Percentiles rank a stretch among this genome's conserved stretches.
These are phyloP conservation scores for Cephus pygmeus DNA, from an alignment of 2,888 invertebrate genomes.

Conservation along the genomic window DNA sequence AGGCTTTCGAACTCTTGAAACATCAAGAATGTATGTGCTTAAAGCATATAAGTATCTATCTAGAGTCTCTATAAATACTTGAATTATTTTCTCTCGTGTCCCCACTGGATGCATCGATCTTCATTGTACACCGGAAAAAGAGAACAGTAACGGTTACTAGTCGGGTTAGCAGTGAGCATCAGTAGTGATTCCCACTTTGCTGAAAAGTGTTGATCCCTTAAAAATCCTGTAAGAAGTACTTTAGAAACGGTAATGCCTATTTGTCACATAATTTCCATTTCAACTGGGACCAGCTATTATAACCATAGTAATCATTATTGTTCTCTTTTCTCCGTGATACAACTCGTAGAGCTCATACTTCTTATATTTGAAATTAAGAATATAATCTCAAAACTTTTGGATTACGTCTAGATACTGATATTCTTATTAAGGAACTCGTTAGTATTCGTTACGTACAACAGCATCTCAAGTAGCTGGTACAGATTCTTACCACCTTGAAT, in stretches of 20 bases:
- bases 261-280: not conserved
- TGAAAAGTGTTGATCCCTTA: not conserved
- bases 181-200: not conserved
- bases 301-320: not conserved
- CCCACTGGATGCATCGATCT: not conserved
- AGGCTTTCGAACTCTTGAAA: not conserved
- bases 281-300: not conserved
- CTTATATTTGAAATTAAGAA: not conserved
- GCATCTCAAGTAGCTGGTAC: not conserved
- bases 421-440: too few relatives aligned
- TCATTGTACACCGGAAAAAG: not conserved
- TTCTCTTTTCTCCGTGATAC: not conserved
- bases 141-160: not conserved
- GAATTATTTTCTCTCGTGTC: not conserved
- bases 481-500: not conserved
- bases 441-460: too few relatives aligned
- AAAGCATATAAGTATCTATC: not conserved
- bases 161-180: not conserved
- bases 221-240: not conserved
- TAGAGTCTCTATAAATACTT: not conserved
- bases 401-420: not conserved
- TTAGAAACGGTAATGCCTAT: not conserved
- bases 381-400: not conserved
- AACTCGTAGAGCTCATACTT: not conserved
- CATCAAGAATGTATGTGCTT: not conserved